A percentile compares a stretch with the other conserved stretches of the same genome.
These are phyloP conservation scores for Clivina fossor DNA, from an alignment of 2,888 invertebrate species.

Conservation along the genomic window DNA sequence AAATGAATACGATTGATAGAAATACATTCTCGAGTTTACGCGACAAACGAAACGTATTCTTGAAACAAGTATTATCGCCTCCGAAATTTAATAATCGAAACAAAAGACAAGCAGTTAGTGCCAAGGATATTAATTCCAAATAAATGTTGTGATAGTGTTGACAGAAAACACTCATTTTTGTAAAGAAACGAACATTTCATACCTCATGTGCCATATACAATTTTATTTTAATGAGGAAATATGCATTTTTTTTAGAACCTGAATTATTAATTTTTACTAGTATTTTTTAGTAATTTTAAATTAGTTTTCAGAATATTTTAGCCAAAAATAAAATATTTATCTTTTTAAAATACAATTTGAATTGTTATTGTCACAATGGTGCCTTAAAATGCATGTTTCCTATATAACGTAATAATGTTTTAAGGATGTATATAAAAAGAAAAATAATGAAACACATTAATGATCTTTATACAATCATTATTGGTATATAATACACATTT, in stretches of 20 bases:
- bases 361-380: too few relatives aligned
- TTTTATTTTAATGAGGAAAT: slow-evolving; percentile 8
- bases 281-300: too few relatives aligned
- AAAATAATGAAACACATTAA: slow-evolving; percentile 23
- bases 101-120: slow-evolving; percentile 45
- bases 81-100: slow-evolving; percentile 57
- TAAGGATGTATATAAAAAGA: slow-evolving; percentile 28
- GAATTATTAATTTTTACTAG: too few relatives aligned
- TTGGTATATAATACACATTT: too few relatives aligned
- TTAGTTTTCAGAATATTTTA: too few relatives aligned
- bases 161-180: slow-evolving; percentile 1
- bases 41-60: slow-evolving; percentile 59
- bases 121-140: slow-evolving; percentile 53
- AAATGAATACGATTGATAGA: slow-evolving; percentile 18
- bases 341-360: too few relatives aligned
- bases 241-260: too few relatives aligned
- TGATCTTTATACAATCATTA: slow-evolving; percentile 34
- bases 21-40: slow-evolving; percentile 51
- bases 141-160: slow-evolving; percentile 43
- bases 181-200: neutral
- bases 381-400: too few relatives aligned
- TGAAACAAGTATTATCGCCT: slow-evolving; percentile 62
- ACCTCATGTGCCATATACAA: slow-evolving; percentile 22
- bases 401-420: too few relatives aligned
- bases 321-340: too few relatives aligned